Evolutionary conservation across 1,140 invertebrate genomes (phyloP).

Genomic region (Physella acuta): DNA sequence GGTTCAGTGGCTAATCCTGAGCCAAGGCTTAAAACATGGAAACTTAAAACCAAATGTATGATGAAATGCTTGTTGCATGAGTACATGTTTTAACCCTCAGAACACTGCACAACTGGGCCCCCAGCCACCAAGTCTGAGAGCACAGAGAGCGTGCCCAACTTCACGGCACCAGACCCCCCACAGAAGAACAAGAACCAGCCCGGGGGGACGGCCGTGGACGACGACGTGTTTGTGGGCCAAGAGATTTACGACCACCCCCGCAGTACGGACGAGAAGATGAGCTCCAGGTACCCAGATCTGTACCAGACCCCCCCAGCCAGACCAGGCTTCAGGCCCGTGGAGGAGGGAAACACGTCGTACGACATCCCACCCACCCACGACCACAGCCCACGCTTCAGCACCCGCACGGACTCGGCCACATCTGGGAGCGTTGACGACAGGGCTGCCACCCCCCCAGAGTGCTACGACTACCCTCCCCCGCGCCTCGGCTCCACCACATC

Average conservation of each 20-base stretch:
- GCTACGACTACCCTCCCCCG: conserved; percentile 37
- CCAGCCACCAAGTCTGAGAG: conserved; percentile 44
- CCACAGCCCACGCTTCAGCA: conserved; percentile 16
- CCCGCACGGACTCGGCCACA: conserved; percentile 6
- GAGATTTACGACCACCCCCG: conserved; percentile 38
- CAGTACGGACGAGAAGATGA: conserved; percentile 11
- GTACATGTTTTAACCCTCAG: too few relatives aligned
- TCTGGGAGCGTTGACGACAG: neutral
- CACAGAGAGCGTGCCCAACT: conserved; percentile 48
- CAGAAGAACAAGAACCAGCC: conserved; percentile 31
- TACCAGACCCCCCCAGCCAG: conserved; percentile 37
- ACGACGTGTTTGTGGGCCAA: conserved; percentile 16
- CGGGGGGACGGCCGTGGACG: conserved; percentile 2
- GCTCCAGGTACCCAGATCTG: conserved; percentile 29
- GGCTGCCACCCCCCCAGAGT: conserved; percentile 12
- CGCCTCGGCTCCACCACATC: conserved; percentile 24
- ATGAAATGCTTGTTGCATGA: too few relatives aligned
- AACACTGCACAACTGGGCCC: conserved; percentile 83
- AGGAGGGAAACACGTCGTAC: conserved; percentile 29
- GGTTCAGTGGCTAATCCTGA: too few relatives aligned
- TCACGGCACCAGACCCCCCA: conserved; percentile 45
- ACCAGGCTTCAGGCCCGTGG: conserved; percentile 25
- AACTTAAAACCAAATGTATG: too few relatives aligned
- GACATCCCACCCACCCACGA: conserved; percentile 37
- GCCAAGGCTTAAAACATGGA: too few relatives aligned